Evolutionary conservation across 2,113 vertebrate genomes (phyloP).

Genomic region (Craseonycteris thonglongyai): DNA sequence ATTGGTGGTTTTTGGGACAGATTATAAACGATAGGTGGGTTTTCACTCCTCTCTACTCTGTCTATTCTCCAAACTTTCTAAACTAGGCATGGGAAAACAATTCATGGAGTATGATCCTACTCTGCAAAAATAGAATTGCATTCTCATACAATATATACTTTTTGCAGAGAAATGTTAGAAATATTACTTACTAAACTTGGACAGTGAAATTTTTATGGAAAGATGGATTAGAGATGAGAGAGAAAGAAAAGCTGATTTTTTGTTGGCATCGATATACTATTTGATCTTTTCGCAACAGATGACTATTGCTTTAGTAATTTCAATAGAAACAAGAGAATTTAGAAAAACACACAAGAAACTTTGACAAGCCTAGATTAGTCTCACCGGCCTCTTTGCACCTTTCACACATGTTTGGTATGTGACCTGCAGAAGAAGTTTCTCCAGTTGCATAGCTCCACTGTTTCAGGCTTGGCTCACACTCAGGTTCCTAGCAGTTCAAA

Average conservation of each 20-base stretch:
- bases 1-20: background rate
- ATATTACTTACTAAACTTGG: background rate
- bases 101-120: accelerated
- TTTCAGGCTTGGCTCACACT: background rate
- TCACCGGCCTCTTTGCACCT: background rate
- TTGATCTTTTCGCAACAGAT: background rate
- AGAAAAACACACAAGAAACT: background rate
- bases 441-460: no score
- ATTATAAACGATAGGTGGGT: no score
- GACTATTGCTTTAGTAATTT: background rate
- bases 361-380: background rate
- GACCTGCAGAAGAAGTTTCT: background rate
- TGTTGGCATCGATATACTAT: background rate
- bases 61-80: background rate
- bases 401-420: background rate
- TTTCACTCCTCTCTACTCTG: background rate
- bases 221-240: background rate
- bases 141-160: background rate
- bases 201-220: background rate
- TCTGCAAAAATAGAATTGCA: background rate
- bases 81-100: background rate
- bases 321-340: background rate
- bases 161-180: background rate
- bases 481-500: background rate
- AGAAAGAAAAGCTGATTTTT: background rate